A percentile compares a stretch with the other conserved stretches of the same genome.
Conservation (phyloP, 2,113 vertebrate species). For the Murina feae region DNA sequence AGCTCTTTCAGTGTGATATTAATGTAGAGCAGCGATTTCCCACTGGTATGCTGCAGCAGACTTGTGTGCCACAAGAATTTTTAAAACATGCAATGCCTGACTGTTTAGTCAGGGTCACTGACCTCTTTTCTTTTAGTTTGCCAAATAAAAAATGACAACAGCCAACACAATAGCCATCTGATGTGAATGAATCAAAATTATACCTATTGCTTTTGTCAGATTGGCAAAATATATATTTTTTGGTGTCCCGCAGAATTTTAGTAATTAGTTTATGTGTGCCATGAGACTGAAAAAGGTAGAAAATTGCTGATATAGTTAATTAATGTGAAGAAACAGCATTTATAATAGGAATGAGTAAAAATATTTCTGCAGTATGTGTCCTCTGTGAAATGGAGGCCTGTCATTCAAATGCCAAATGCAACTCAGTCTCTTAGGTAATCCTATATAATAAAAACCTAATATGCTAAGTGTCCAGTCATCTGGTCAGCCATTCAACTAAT, state of each 20-base stretch:
- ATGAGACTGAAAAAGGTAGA: not conserved
- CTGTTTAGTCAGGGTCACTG: not conserved
- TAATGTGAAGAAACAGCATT: not conserved
- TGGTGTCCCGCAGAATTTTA: not conserved
- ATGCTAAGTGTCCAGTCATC: too few species aligned
- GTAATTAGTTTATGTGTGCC: not conserved
- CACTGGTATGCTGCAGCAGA: not conserved
- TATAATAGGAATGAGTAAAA: not conserved
- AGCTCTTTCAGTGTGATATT: not conserved
- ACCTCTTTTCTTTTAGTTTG: not conserved
- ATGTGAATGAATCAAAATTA: not conserved
- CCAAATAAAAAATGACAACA: not conserved
- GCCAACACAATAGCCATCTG: not conserved
- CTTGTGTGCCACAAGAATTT: not conserved
- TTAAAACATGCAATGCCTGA: not conserved
- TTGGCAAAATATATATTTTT: not conserved
- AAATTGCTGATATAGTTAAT: not conserved
- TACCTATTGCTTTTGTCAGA: not conserved
- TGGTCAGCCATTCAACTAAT: too few species aligned
- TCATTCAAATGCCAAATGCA: not conserved
- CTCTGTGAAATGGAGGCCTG: not conserved
- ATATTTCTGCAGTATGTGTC: not conserved
- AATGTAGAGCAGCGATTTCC: not conserved
- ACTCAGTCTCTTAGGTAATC: not conserved
- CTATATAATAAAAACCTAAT: too few species aligned